Conservation (phyloP, 2,888 invertebrate species). For the Xanthia icteritia region DNA sequence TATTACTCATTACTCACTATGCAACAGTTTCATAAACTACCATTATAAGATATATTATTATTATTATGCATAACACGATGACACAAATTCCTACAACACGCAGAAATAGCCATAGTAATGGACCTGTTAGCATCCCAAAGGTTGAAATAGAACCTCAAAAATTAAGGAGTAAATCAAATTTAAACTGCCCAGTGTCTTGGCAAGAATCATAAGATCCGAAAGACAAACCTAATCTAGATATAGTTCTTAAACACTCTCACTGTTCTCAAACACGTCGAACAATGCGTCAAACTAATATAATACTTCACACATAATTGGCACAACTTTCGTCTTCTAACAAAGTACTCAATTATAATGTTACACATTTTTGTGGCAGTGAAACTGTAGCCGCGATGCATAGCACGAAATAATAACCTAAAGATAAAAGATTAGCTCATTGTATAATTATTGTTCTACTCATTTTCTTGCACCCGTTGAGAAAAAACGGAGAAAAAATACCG, state of each 20-base stretch:
- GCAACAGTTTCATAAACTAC: no score
- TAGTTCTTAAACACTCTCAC: background rate
- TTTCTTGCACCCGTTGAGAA: slow-evolving; percentile 14
- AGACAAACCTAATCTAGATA: slow-evolving; percentile 7
- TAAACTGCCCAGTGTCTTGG: background rate
- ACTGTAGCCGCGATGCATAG: slow-evolving; percentile 49
- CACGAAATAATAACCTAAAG: slow-evolving; percentile 47
- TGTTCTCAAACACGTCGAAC: slow-evolving; percentile 15
- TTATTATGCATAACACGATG: background rate
- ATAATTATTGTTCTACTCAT: slow-evolving; percentile 36
- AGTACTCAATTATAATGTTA: slow-evolving; percentile 47
- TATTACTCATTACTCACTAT: no score
- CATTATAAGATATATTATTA: no score
- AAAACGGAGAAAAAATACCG: background rate
- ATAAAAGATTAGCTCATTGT: slow-evolving; percentile 49
- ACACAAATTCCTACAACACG: background rate
- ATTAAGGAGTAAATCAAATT: background rate
- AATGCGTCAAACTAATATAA: slow-evolving; percentile 26
- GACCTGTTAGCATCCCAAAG: background rate
- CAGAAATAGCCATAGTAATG: background rate
- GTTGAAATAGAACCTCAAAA: background rate
- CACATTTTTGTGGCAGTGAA: slow-evolving; percentile 60
- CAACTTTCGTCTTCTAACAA: slow-evolving; percentile 58
- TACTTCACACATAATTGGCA: slow-evolving; percentile 47
- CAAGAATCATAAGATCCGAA: background rate